Percentiles rank a stretch among this genome's conserved stretches.
These are phyloP conservation scores for Polymixis flavicincta DNA, from an alignment of 2,888 invertebrate genomes.

Conservation along the genomic window DNA sequence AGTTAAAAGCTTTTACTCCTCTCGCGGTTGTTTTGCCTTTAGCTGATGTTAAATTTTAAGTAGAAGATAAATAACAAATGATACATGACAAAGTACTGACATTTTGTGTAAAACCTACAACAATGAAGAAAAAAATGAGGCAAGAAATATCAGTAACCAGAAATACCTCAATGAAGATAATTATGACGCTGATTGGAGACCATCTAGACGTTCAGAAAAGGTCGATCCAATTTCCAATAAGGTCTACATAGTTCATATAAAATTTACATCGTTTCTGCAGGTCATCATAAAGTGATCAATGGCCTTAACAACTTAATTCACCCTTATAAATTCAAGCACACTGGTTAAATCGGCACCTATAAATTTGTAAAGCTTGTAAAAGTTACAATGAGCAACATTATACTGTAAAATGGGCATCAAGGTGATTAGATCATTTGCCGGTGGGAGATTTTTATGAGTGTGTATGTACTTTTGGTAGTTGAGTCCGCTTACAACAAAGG, in stretches of 20 bases:
- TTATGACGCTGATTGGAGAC: neutral
- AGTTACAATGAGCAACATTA: slow-evolving; percentile 48
- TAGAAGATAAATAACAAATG: neutral
- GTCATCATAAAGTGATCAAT: slow-evolving; percentile 49
- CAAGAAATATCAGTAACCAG: neutral
- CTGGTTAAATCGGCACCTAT: slow-evolving; percentile 43
- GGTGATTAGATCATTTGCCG: slow-evolving; percentile 27
- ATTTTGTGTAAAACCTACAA: neutral
- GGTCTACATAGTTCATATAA: slow-evolving; percentile 21
- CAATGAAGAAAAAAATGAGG: neutral
- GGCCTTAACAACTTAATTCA: slow-evolving; percentile 58
- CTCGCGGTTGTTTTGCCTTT: neutral
- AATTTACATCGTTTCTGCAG: slow-evolving; percentile 19
- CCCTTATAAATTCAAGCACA: slow-evolving; percentile 24
- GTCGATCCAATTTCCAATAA: neutral
- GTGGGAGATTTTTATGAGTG: slow-evolving; percentile 33
- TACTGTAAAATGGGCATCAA: slow-evolving; percentile 46
- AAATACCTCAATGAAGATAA: neutral
- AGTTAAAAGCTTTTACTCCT: neutral
- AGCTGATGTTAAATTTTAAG: neutral
- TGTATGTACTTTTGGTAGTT: slow-evolving; percentile 1
- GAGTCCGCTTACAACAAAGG: neutral
- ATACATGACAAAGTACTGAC: neutral
- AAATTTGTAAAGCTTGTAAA: slow-evolving; percentile 52
- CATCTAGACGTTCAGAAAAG: neutral